Percentiles rank a stretch among this genome's conserved stretches.
Conservation (phyloP, 1,140 invertebrate genomes). For the Leptinotarsa defecta region DNA sequence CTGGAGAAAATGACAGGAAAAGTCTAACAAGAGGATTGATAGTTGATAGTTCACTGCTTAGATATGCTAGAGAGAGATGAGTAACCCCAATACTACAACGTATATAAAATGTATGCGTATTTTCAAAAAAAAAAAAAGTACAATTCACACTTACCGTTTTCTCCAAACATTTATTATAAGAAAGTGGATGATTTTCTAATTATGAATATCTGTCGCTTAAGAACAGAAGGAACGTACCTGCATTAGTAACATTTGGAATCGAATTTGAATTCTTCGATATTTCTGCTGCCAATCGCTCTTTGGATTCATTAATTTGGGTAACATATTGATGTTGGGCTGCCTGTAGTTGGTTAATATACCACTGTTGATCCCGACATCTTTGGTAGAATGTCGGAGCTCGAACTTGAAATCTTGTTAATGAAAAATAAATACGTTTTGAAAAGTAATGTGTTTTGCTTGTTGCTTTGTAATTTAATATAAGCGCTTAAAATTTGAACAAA, state of each 20-base stretch:
- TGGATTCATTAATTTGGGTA: slow-evolving; percentile 80
- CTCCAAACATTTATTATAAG: no score
- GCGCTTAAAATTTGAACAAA: not conserved
- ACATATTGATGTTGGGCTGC: slow-evolving; percentile 78
- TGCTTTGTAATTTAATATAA: not conserved
- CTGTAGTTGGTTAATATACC: slow-evolving; percentile 87
- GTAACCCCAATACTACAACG: no score
- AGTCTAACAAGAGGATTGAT: no score
- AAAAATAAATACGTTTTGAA: slow-evolving; percentile 9
- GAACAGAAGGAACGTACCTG: not conserved
- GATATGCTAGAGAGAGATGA: no score
- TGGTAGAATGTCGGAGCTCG: slow-evolving; percentile 91
- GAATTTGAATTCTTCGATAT: slow-evolving; percentile 12
- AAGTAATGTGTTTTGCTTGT: no score
- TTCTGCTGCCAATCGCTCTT: slow-evolving; percentile 75
- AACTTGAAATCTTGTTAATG: slow-evolving; percentile 76
- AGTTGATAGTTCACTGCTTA: no score
- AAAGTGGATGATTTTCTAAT: no score
- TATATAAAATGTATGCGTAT: no score
- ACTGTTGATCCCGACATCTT: slow-evolving; percentile 88
- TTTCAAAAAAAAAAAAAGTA: no score
- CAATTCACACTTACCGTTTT: no score
- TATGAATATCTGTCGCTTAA: no score
- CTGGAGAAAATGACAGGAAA: no score
- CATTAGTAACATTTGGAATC: not conserved